Percentiles rank a stretch among this genome's conserved stretches.
Evolutionary conservation across 2,888 invertebrate species (phyloP).

Genomic region (Megastigmus dorsalis): DNA sequence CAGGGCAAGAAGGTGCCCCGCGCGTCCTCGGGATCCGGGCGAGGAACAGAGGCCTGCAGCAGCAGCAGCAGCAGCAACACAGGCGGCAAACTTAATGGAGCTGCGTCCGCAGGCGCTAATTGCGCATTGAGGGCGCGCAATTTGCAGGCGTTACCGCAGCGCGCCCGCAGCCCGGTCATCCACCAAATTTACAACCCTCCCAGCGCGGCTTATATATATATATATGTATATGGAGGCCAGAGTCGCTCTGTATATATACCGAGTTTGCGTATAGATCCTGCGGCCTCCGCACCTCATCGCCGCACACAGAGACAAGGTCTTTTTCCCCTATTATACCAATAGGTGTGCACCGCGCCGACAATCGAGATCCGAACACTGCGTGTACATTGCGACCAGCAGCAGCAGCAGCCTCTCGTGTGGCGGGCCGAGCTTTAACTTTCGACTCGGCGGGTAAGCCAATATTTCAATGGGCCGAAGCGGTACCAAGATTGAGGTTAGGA

Average conservation of each 20-base stretch:
- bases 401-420: no score
- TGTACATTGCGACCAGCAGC: no score
- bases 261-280: no score
- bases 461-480: constrained; percentile 65
- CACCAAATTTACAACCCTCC: constrained; percentile 54
- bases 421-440: constrained; percentile 69
- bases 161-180: constrained; percentile 50
- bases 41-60: not conserved
- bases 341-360: no score
- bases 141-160: constrained; percentile 63
- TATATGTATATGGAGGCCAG: no score
- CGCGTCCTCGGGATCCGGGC: no score
- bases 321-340: no score
- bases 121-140: constrained; percentile 60
- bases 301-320: no score
- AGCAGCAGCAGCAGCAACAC: not conserved
- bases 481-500: constrained; percentile 71
- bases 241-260: no score
- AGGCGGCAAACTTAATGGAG: constrained; percentile 40
- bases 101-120: constrained; percentile 60
- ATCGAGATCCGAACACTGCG: no score
- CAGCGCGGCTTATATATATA: no score
- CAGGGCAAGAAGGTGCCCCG: constrained; percentile 19
- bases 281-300: no score
- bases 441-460: constrained; percentile 70